Conservation (phyloP, 2,797 vertebrate species). For the Cygnus olor region DNA sequence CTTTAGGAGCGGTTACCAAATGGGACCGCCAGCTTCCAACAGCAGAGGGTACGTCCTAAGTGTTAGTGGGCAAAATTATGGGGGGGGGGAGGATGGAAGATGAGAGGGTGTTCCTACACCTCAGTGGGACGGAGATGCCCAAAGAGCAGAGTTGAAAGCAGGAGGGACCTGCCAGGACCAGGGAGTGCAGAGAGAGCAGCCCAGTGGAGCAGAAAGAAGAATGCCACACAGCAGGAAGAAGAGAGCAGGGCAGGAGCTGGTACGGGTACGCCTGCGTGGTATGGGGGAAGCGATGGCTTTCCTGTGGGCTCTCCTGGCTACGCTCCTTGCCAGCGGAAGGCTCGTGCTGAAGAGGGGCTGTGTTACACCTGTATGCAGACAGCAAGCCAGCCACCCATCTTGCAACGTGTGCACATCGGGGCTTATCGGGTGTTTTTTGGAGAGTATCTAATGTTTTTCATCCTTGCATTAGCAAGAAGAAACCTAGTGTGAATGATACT, state of each 20-base stretch:
- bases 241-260: background rate
- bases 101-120: background rate
- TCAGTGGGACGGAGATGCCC: no score
- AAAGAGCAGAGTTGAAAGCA: background rate
- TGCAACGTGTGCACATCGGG: accelerated
- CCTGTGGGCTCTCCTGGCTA: accelerated
- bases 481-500: accelerated
- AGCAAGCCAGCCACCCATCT: accelerated
- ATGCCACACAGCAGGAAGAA: background rate
- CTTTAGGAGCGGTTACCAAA: accelerated
- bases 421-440: background rate
- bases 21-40: background rate
- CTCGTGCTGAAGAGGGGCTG: accelerated
- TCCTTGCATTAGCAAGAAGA: background rate
- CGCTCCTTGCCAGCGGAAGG: background rate
- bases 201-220: accelerated
- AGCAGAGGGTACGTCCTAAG: background rate
- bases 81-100: background rate
- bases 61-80: accelerated
- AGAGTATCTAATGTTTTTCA: background rate
- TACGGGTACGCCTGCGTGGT: accelerated
- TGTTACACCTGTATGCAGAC: accelerated
- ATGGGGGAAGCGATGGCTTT: accelerated
- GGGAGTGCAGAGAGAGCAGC: no score
- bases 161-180: background rate